Evolutionary conservation across 2,888 invertebrate species (phyloP).

Genomic region (Thalpophila matura): DNA sequence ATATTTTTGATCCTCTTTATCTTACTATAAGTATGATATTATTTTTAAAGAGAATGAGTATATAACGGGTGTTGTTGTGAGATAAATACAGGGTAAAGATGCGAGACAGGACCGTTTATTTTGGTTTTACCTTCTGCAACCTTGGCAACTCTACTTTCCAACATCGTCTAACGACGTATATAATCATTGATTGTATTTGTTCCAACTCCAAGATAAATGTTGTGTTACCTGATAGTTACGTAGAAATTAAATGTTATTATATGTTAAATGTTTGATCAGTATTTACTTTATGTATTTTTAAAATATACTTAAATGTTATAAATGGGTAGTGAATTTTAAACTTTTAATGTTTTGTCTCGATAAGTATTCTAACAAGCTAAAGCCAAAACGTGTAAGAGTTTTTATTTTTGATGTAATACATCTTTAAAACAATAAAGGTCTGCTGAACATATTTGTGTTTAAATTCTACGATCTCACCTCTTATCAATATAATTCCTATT

Average conservation of each 20-base stretch:
- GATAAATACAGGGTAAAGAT: constrained; percentile 87
- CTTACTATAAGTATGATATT: constrained; percentile 85
- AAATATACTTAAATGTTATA: constrained; percentile 79
- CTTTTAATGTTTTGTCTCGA: constrained; percentile 80
- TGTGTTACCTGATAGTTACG: constrained; percentile 82
- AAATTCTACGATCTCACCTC: neutral
- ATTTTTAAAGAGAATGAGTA: constrained; percentile 78
- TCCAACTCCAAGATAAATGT: constrained; percentile 81
- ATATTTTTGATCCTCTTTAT: constrained; percentile 89
- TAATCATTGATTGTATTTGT: constrained; percentile 65
- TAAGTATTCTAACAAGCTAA: constrained; percentile 75
- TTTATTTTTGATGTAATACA: constrained; percentile 83
- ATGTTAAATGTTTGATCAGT: constrained; percentile 87
- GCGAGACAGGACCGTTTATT: constrained; percentile 72
- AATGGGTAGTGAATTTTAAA: constrained; percentile 81
- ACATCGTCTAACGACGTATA: constrained; percentile 57
- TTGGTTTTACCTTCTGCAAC: constrained; percentile 66
- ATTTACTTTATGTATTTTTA: constrained; percentile 83
- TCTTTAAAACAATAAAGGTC: constrained; percentile 83
- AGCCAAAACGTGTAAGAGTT: constrained; percentile 74
- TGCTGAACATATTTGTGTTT: constrained; percentile 62
- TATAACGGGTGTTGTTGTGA: constrained; percentile 80
- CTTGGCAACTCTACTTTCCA: constrained; percentile 73
- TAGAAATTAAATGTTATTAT: constrained; percentile 77
- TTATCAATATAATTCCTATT: neutral